These are phyloP conservation scores for Petrophora chlorosata DNA, from an alignment of 2,888 invertebrate species.

Conservation along the genomic window DNA sequence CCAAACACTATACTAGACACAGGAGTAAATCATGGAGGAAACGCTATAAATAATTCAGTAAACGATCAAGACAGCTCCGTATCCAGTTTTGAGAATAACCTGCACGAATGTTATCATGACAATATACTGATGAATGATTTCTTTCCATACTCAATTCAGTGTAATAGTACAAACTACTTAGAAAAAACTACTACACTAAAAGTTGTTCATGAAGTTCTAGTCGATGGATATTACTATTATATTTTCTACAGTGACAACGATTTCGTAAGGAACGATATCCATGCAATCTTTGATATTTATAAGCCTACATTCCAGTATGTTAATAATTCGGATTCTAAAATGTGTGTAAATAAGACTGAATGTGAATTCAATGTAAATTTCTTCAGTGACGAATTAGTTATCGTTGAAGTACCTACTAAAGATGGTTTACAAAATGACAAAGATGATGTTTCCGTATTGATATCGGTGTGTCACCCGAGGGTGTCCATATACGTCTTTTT, in stretches of 20 bases:
- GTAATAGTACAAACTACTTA: conserved; percentile 87
- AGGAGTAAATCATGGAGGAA: conserved; percentile 91
- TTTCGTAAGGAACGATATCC: conserved; percentile 90
- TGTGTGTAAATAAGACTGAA: conserved; percentile 90
- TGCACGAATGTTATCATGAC: conserved; percentile 90
- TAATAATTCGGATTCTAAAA: conserved; percentile 85
- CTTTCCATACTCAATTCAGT: conserved; percentile 87
- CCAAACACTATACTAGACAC: conserved; percentile 86
- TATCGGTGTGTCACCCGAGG: conserved; percentile 91
- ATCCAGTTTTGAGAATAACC: conserved; percentile 92
- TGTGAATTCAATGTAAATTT: conserved; percentile 89
- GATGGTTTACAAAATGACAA: conserved; percentile 91
- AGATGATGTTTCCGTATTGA: conserved; percentile 88
- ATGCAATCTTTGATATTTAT: conserved; percentile 92
- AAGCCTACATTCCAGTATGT: conserved; percentile 92
- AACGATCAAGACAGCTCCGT: conserved; percentile 85
- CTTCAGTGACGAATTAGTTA: conserved; percentile 90
- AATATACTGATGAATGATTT: conserved; percentile 88
- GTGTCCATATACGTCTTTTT: conserved; percentile 91
- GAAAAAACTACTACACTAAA: conserved; percentile 86
- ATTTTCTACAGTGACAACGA: conserved; percentile 95
- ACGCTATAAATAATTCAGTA: conserved; percentile 83
- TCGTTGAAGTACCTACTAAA: conserved; percentile 92
- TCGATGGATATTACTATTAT: conserved; percentile 94
- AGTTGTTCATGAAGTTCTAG: conserved; percentile 88